Evolutionary conservation across 2,888 invertebrate genomes (phyloP).

Genomic region (Cheilosia impressa): DNA sequence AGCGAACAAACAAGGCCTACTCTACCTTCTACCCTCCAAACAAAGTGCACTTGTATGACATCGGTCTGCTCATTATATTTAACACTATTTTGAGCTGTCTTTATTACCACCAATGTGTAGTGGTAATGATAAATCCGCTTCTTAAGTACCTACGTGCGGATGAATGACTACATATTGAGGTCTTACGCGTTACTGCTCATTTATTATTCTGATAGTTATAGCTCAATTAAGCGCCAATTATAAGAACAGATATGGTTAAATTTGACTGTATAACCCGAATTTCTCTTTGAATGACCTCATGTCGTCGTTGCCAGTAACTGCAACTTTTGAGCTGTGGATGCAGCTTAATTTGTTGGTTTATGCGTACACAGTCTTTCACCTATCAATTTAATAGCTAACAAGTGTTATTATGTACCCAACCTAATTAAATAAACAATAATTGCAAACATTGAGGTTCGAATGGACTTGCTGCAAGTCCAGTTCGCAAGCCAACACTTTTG

Average conservation of each 20-base stretch:
- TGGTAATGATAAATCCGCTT: no score
- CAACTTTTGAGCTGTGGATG: neutral
- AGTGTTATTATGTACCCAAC: neutral
- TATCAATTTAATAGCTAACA: no score
- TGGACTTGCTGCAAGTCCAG: neutral
- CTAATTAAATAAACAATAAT: neutral
- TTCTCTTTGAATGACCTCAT: neutral
- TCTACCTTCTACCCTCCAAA: no score
- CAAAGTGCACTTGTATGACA: no score
- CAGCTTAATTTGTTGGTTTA: no score
- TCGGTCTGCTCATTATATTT: no score
- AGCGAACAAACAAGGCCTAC: no score
- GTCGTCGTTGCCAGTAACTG: neutral
- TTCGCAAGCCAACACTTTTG: conserved; percentile 28
- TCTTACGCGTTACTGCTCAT: neutral
- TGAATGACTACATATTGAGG: neutral
- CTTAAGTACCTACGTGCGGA: no score
- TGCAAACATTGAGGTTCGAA: neutral
- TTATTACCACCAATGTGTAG: no score
- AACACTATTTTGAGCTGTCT: no score
- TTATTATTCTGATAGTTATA: conserved; percentile 2
- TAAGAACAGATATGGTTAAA: neutral
- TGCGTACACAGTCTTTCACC: no score
- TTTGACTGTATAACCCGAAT: neutral
- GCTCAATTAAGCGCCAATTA: neutral